These are phyloP conservation scores for Drymonia ruficornis DNA, from an alignment of 2,888 invertebrate genomes.

Conservation along the genomic window DNA sequence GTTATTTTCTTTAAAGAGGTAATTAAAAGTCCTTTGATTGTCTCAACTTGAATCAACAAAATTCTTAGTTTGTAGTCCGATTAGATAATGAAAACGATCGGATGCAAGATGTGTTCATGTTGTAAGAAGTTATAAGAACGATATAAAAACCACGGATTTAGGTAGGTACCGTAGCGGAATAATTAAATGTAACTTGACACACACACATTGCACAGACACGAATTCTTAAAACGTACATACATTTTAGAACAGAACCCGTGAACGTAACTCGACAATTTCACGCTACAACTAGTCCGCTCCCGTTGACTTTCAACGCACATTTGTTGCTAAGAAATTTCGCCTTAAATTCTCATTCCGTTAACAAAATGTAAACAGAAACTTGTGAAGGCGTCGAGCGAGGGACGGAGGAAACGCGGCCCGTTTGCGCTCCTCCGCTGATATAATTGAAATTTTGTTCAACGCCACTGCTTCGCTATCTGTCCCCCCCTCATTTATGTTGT, in stretches of 20 bases:
- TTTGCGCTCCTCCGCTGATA: constrained; percentile 56
- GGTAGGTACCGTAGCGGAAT: too few species aligned
- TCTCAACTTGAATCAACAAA: background rate
- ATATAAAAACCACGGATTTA: too few species aligned
- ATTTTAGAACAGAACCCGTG: constrained; percentile 23
- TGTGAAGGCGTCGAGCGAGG: constrained; percentile 49
- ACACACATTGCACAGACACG: too few species aligned
- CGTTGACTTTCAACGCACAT: constrained; percentile 65
- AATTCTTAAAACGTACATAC: constrained; percentile 9
- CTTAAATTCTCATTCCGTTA: constrained; percentile 78
- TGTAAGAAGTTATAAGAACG: too few species aligned
- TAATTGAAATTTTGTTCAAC: constrained; percentile 76
- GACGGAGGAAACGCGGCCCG: constrained; percentile 51
- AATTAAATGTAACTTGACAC: too few species aligned
- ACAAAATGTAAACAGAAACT: constrained; percentile 79
- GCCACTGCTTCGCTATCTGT: constrained; percentile 56
- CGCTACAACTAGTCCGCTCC: constrained; percentile 54
- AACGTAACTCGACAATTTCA: constrained; percentile 50
- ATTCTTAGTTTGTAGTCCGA: background rate
- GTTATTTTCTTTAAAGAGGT: background rate
- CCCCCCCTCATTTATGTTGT: constrained; percentile 43
- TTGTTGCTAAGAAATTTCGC: constrained; percentile 72
- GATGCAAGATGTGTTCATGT: background rate
- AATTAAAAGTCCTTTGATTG: constrained; percentile 1
- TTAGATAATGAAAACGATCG: background rate